Evolutionary conservation across 2,888 invertebrate genomes (phyloP).

Genomic region (Eupithecia dodoneata): DNA sequence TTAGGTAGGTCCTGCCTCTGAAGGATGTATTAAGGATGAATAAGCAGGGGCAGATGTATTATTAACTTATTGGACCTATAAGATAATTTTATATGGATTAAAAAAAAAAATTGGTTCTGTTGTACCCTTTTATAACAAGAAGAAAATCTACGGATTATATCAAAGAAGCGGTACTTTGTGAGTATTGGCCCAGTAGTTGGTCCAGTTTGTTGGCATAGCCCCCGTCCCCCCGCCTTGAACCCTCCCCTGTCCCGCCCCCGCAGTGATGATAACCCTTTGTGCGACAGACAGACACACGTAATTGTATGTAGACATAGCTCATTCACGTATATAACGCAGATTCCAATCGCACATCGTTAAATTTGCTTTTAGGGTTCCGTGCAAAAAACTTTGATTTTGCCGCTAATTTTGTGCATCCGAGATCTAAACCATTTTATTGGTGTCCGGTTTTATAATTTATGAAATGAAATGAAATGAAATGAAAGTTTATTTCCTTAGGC

Average conservation of each 20-base stretch:
- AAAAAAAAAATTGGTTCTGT: background rate
- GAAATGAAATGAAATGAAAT: too few relatives aligned
- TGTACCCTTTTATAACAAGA: too few relatives aligned
- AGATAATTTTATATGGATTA: background rate
- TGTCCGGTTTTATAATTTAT: background rate
- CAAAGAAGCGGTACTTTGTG: background rate
- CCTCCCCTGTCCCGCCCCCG: conserved; percentile 17
- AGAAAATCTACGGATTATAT: too few relatives aligned
- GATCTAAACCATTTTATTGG: background rate
- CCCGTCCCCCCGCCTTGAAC: conserved; percentile 2
- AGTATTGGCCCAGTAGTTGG: background rate
- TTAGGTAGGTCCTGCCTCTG: conserved; percentile 14
- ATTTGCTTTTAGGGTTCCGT: conserved; percentile 29
- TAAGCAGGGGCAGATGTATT: background rate
- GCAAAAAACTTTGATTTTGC: background rate
- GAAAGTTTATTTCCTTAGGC: too few relatives aligned
- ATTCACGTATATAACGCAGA: conserved; percentile 8
- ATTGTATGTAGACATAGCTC: conserved; percentile 49
- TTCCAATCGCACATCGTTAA: conserved; percentile 30
- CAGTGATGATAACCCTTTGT: conserved; percentile 49
- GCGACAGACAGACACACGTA: conserved; percentile 52
- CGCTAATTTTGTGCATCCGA: background rate
- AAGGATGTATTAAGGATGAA: background rate
- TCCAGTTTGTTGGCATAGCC: background rate
- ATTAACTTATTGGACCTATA: background rate